These are phyloP conservation scores for Zaprionus ghesquierei DNA, from an alignment of 1,140 invertebrate species.

Conservation along the genomic window DNA sequence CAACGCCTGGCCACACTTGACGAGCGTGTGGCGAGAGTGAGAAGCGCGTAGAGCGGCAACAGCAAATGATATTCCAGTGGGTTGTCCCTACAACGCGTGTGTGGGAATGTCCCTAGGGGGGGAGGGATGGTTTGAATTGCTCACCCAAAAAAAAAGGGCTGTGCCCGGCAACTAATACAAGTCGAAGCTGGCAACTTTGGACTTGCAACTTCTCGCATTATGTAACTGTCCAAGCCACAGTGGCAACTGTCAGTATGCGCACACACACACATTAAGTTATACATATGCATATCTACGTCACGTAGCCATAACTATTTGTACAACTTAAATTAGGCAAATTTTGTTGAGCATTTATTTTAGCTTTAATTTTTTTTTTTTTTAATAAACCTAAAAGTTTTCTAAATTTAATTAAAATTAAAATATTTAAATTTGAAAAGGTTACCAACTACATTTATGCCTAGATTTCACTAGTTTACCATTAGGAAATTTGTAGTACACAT, in stretches of 20 bases:
- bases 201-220: conserved; percentile 20
- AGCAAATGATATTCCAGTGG: conserved; percentile 28
- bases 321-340: not conserved
- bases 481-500: no score
- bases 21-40: conserved; percentile 13
- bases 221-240: conserved; percentile 3
- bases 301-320: not conserved
- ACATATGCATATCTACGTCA: not conserved
- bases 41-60: not conserved
- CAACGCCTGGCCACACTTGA: conserved; percentile 58
- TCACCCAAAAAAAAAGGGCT: conserved; percentile 6
- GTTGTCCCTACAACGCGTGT: conserved; percentile 8
- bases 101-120: conserved; percentile 16
- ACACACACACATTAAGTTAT: not conserved
- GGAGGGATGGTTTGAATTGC: not conserved
- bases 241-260: not conserved
- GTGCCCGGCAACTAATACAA: conserved; percentile 9
- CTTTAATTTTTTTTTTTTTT: no score
- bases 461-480: no score
- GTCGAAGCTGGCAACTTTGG: not conserved
- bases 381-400: not conserved
- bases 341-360: not conserved
- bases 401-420: not conserved
- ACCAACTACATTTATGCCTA: not conserved
- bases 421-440: not conserved